Evolutionary conservation across 2,113 vertebrate species (phyloP), one percentile per base, ranked within the genome.

Genomic region (Cinclus cinclus): DNA sequence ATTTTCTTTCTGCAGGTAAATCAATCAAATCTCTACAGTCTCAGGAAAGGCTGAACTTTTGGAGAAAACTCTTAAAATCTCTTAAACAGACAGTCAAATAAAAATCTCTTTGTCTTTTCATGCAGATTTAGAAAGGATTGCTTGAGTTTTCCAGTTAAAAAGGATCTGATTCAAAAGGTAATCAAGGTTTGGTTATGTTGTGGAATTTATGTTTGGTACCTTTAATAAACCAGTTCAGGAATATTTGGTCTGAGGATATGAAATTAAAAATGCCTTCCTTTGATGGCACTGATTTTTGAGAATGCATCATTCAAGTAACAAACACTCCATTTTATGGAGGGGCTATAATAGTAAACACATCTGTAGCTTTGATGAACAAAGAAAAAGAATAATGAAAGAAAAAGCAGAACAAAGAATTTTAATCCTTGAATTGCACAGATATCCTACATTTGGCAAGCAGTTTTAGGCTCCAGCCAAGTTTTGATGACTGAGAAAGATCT

Each of bases 21-120:
- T 80, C 89, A 85, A 44, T 39, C 31, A 69, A 50, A 46, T 24
- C 31, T 83, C 82, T 84, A 22, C 12, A 89, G 63, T 73, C 35
- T 87, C 55, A 52, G 44, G 28, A 47, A 46, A 93, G 46, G 44
- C 16, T 69, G 22, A 73, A 90, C 6, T 63, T 41, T 25, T 47
- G 50, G 77, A 88, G 20, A 59, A 78, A 92, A 77, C 49, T 16
- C 46, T 6, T 37, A 37, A 37, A 37, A 62, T 80, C 53, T 80
- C 89, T 95, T 83, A 77, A 96, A 87, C 17, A 90, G 39, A 35
- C 37, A 30, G 42, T 46, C 87, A 88, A 28, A 87, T 75, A 78
- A 78, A 91, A 80, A 79, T 22, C 2, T n/a, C 87, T 94, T 96
- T 55, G 77, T 75, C 88, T 88, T 96, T 82, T 89, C 94, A 91